A percentile compares a stretch with the other conserved stretches of the same genome.
phyloP scores from a whole-genome alignment of 2,797 vertebrate species.

The Chromis chromis region DNA sequence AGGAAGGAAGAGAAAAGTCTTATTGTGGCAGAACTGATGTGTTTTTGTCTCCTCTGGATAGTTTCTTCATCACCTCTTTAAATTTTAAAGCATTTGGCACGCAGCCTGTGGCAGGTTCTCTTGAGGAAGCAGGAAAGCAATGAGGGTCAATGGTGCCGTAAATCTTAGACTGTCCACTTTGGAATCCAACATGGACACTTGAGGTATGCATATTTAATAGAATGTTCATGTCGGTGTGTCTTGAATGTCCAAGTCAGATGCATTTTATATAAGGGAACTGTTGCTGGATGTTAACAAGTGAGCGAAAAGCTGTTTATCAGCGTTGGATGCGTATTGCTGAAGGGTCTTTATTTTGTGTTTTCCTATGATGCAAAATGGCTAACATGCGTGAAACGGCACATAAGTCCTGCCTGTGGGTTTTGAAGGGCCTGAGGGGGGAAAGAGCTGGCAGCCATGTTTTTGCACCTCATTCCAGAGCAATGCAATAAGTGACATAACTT shows the following conservation, averaged over 20 bases:
- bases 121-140: slow-evolving; percentile 88
- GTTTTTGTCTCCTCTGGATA: slow-evolving; percentile 93
- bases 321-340: slow-evolving; percentile 17
- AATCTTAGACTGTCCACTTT: slow-evolving; percentile 87
- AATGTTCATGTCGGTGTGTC: slow-evolving; percentile 63
- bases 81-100: slow-evolving; percentile 95
- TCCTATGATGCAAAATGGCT: slow-evolving; percentile 55
- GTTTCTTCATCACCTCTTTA: slow-evolving; percentile 99
- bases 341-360: slow-evolving; percentile 46
- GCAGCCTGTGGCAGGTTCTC: slow-evolving; percentile 90
- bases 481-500: slow-evolving; percentile 74
- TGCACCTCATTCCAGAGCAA: slow-evolving; percentile 77
- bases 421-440: slow-evolving; percentile 38
- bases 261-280: slow-evolving; percentile 59
- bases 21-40: slow-evolving; percentile 85
- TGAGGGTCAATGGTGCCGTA: slow-evolving; percentile 88
- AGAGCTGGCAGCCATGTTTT: slow-evolving; percentile 72
- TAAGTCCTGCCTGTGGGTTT: slow-evolving; percentile 57
- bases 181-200: slow-evolving; percentile 79
- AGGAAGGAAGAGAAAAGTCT: slow-evolving; percentile 74
- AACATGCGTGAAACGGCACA: slow-evolving; percentile 54
- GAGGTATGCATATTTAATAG: slow-evolving; percentile 81
- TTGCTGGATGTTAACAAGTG: slow-evolving; percentile 64
- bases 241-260: slow-evolving; percentile 61
- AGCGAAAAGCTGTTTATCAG: slow-evolving; percentile 51